Conservation (phyloP, 2,888 invertebrate genomes). For the Oligia latruncula region DNA sequence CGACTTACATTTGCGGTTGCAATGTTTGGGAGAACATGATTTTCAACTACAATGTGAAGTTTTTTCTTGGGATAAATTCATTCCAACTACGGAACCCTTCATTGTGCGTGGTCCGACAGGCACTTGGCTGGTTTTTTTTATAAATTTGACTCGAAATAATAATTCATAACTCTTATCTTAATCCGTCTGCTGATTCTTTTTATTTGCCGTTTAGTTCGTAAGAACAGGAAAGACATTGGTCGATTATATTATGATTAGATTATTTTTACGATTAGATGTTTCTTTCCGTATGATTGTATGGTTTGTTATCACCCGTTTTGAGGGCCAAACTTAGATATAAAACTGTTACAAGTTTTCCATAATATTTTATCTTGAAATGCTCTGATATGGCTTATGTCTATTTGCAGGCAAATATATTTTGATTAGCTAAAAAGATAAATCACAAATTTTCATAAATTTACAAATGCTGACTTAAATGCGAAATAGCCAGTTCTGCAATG, state of each 20-base stretch:
- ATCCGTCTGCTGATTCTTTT: slow-evolving; percentile 48
- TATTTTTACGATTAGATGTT: slow-evolving; percentile 27
- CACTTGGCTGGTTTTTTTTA: slow-evolving; percentile 50
- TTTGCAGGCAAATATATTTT: background rate
- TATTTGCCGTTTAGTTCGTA: slow-evolving; percentile 47
- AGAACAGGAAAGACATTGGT: slow-evolving; percentile 40
- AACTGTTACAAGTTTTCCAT: background rate
- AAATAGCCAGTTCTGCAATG: background rate
- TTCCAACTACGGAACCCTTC: too few relatives aligned
- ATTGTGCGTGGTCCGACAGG: too few relatives aligned
- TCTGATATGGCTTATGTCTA: background rate
- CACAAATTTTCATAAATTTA: background rate
- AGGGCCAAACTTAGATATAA: background rate
- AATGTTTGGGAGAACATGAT: too few relatives aligned
- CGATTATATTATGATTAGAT: slow-evolving; percentile 12
- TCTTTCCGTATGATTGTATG: background rate
- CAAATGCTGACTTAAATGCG: background rate
- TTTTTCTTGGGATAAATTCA: too few relatives aligned
- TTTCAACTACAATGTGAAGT: too few relatives aligned
- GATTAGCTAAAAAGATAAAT: too few relatives aligned
- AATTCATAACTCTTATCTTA: slow-evolving; percentile 65
- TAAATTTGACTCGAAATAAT: slow-evolving; percentile 71
- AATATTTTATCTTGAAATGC: too few relatives aligned
- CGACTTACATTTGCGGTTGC: too few relatives aligned
- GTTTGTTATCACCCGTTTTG: background rate